phyloP scores from a whole-genome alignment of 2,797 vertebrate genomes.

The Phrynocephalus vlangalii region DNA sequence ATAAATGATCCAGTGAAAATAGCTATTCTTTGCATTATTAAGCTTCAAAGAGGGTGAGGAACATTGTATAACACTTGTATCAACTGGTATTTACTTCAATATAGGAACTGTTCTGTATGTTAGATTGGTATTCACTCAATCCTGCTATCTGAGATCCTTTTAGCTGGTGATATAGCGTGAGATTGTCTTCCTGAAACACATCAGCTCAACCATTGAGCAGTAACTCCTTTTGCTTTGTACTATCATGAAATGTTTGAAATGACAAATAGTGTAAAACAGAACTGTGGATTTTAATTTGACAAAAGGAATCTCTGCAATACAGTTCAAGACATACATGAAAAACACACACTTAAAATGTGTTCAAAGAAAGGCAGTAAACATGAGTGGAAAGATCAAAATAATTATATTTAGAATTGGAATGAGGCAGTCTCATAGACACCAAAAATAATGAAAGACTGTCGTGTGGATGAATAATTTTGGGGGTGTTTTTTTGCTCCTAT shows the following conservation, averaged over 20 bases:
- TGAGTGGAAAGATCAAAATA: background rate
- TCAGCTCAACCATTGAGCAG: background rate
- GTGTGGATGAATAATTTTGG: background rate
- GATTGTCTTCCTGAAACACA: background rate
- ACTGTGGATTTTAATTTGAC: constrained; percentile 35
- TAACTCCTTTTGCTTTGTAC: constrained; percentile 67
- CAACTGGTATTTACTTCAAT: no score
- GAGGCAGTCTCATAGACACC: no score
- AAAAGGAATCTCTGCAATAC: background rate
- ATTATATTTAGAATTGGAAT: background rate
- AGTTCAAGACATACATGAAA: background rate
- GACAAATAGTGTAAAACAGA: constrained; percentile 47
- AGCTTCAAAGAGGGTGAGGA: constrained; percentile 26
- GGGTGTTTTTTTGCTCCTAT: background rate
- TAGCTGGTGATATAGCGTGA: background rate
- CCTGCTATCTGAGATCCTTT: background rate
- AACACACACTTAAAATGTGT: background rate
- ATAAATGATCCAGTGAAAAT: constrained; percentile 35
- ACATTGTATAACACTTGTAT: background rate
- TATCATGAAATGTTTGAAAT: constrained; percentile 67
- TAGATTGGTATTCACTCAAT: background rate
- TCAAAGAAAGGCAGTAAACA: background rate
- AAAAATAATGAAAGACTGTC: background rate
- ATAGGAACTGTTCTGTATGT: background rate
- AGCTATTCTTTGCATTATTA: constrained; percentile 45